Conservation (phyloP, 2,888 invertebrate species). For the Stenichneumon culpator region DNA sequence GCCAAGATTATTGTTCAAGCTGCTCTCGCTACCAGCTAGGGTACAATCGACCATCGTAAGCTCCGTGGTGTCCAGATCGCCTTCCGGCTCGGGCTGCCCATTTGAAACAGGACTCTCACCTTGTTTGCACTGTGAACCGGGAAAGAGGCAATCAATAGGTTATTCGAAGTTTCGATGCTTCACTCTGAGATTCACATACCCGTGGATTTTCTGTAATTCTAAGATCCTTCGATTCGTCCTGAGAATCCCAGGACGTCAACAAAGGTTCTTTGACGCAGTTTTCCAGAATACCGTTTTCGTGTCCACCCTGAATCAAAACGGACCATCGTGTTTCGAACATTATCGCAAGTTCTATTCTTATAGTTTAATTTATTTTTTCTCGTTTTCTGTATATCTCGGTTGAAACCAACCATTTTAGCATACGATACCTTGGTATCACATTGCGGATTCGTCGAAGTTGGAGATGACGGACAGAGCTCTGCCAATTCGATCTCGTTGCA, state of each 20-base stretch:
- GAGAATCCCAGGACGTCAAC: conserved; percentile 80
- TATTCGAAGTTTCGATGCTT: neutral
- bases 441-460: conserved; percentile 82
- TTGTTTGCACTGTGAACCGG: conserved; percentile 75
- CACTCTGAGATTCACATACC: conserved; percentile 81
- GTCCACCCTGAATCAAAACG: conserved; percentile 80
- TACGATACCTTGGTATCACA: conserved; percentile 87
- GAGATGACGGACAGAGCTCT: conserved; percentile 83
- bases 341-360: no score
- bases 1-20: conserved; percentile 82
- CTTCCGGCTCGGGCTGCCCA: conserved; percentile 67
- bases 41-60: conserved; percentile 81
- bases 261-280: conserved; percentile 85
- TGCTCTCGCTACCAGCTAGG: conserved; percentile 79
- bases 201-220: conserved; percentile 90
- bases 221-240: conserved; percentile 86
- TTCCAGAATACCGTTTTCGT: conserved; percentile 86
- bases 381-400: neutral
- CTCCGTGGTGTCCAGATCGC: conserved; percentile 80
- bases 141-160: conserved; percentile 5
- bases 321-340: no score
- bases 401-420: conserved; percentile 8
- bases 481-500: conserved; percentile 83
- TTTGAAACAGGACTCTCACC: conserved; percentile 71
- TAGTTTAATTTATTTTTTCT: neutral